Base-by-base conservation (phyloP, 1,140 invertebrate species). In the Himalopsyche phryganea region DNA sequence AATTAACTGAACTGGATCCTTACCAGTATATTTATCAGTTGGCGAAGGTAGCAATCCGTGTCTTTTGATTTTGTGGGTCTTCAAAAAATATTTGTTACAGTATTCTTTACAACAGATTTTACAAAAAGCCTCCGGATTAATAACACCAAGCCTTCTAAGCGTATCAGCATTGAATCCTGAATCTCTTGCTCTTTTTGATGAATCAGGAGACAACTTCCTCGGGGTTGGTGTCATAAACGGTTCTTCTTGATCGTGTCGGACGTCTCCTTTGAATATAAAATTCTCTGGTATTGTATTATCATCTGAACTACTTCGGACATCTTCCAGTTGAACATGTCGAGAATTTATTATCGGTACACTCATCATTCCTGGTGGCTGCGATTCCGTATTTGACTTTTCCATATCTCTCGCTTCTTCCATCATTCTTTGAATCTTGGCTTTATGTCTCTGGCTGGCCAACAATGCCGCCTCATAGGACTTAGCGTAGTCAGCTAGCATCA, bases 31-130 rank as follows among this genome's bases (percentile, higher is more conserved):
- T 50, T 75, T 72, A 57, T 76, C 74, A 0, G 81, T 81, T 6
- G 83, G 81, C 19, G 85, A 74, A 15, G 83, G 74, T 9, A 85
- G 82, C 23, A 86, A 78, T 0, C 88, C 88, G 67, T 92, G 89
- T n/a, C 86, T 77, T 68, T 91, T 89, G 71, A 91, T 82, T 65
- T 95, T 93, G 71, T 98, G 94, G 13, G 92, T 94, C 23, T 91
- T 83, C 14, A 98, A 73, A 69, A 96, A 96, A 68, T 96, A 96
- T 69, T 96, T 94, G 71, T 96, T 97, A 72, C 90, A 92, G 71
- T 96, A 93, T 76, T 96, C 94, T 71, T 96, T 96, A 69, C 90
- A 91, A 70, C 94, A 98, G 42, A 96, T 85, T 68, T 96, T 92
- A 74, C 94, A 97, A 70, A 94, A 96, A 10, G 91, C 90, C 65